A percentile compares a stretch with the other conserved stretches of the same genome.
phyloP scores from a whole-genome alignment of 1,140 invertebrate genomes.

The Ips typographus region DNA sequence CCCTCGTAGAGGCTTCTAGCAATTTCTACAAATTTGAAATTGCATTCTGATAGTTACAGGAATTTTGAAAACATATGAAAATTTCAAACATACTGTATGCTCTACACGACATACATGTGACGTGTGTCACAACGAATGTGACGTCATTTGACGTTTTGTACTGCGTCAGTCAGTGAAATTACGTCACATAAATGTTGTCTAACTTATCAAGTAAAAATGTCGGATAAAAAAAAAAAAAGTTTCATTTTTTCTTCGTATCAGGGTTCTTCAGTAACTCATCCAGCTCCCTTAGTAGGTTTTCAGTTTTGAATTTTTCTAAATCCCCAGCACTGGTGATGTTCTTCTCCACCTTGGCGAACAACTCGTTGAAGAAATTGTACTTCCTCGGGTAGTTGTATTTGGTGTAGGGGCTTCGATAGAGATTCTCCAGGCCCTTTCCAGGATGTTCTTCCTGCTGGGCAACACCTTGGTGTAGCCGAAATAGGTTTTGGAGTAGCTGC shows the following conservation, averaged over 20 bases:
- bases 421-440: slow-evolving; percentile 28
- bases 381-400: slow-evolving; percentile 13
- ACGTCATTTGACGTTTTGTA: too few species aligned
- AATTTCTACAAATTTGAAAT: too few species aligned
- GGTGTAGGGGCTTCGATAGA: slow-evolving; percentile 16
- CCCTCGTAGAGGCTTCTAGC: too few species aligned
- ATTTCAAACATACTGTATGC: too few species aligned
- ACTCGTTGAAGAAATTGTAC: slow-evolving; percentile 22
- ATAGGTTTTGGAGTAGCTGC: slow-evolving; percentile 14
- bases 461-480: slow-evolving; percentile 27
- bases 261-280: slow-evolving; percentile 23
- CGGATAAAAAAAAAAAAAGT: too few species aligned
- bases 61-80: too few species aligned
- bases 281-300: slow-evolving; percentile 26
- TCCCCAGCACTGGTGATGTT: slow-evolving; percentile 26
- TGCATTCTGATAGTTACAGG: too few species aligned
- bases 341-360: slow-evolving; percentile 20
- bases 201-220: too few species aligned
- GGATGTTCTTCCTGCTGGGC: slow-evolving; percentile 31
- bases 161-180: too few species aligned
- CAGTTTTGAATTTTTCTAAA: slow-evolving; percentile 30
- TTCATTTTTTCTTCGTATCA: neutral
- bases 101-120: too few species aligned
- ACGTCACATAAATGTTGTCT: too few species aligned
- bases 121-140: too few species aligned